Evolutionary conservation across 2,797 vertebrate species (phyloP).

Genomic region (Oryzias dopingdopingensis): DNA sequence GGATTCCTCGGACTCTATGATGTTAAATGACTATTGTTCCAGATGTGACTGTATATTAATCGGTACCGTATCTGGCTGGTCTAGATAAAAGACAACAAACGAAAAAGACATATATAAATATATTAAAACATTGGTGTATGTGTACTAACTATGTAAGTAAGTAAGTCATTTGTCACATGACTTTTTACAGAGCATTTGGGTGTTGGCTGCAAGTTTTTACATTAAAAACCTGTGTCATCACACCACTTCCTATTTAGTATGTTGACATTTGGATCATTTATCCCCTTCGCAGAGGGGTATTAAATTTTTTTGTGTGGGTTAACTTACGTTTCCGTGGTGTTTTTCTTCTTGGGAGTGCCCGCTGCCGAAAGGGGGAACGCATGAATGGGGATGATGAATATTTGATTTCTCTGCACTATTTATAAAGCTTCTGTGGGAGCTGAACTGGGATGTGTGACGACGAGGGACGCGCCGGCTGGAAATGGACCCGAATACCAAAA

Average conservation of each 20-base stretch:
- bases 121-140: constrained; percentile 86
- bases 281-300: constrained; percentile 75
- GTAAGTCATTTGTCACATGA: constrained; percentile 82
- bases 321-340: constrained; percentile 62
- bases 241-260: constrained; percentile 73
- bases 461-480: constrained; percentile 43
- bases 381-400: constrained; percentile 51
- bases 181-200: constrained; percentile 82
- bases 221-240: constrained; percentile 89
- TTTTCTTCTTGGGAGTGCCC: constrained; percentile 41
- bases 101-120: constrained; percentile 84
- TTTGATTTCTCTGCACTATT: constrained; percentile 61
- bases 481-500: constrained; percentile 32
- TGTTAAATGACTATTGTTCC: constrained; percentile 85
- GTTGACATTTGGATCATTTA: constrained; percentile 77
- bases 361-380: constrained; percentile 26
- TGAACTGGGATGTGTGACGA: constrained; percentile 20
- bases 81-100: constrained; percentile 85
- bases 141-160: constrained; percentile 86
- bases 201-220: constrained; percentile 89
- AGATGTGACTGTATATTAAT: constrained; percentile 84
- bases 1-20: constrained; percentile 74
- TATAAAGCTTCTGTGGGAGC: constrained; percentile 59
- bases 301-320: constrained; percentile 81
- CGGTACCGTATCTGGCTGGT: constrained; percentile 96